Evolutionary conservation across 2,113 vertebrate species (phyloP), one percentile per base, ranked within the genome.

Genomic region (Potamarius usumacintae): DNA sequence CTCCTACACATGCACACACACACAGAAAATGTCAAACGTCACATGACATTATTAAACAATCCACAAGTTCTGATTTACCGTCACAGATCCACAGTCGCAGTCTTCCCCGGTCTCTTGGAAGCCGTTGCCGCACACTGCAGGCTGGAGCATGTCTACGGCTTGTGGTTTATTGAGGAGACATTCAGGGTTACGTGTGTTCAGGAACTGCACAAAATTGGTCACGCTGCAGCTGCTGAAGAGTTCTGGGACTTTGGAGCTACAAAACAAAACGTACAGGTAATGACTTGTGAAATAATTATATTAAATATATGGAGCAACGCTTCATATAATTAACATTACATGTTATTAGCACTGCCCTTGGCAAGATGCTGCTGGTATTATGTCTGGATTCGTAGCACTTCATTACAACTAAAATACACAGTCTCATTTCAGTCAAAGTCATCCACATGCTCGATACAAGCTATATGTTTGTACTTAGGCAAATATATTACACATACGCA

Each of bases 61-160:
- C 8, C 6, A 72, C 9, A n/a, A n/a, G 25, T 9, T 58, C 17
- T 12, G 18, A 11, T 63, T 92, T 93, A 96, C 95, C 93, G 92
- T 8, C 85, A 92, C 27, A 0, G 87, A 71, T 63, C 95, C 95
- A 53, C 95, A 96, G 93, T 96, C 95, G 20, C 95, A 96, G 34
- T 93, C 92, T 92, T 97, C 96, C 48, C 95, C 96, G 0, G 0
- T 25, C 89, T 97, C 96, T 86, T 86, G 5, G 53, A 97, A 94
- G 2, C 92, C 91, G 9, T 97, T 97, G 5, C 96, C 96, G 34
- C 96, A 97, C 60, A 95, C 88, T 0, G 94, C 27, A 0, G 90
- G 82, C 10, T 93, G 69, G 34, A 91, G 72, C 58, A 96, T 12
- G 0, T 30, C 77, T 20, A 17, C 67, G 83, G 91, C 91, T 76